These are phyloP conservation scores for Corythoichthys haematopterus DNA, from an alignment of 2,113 vertebrate species.

Conservation along the genomic window DNA sequence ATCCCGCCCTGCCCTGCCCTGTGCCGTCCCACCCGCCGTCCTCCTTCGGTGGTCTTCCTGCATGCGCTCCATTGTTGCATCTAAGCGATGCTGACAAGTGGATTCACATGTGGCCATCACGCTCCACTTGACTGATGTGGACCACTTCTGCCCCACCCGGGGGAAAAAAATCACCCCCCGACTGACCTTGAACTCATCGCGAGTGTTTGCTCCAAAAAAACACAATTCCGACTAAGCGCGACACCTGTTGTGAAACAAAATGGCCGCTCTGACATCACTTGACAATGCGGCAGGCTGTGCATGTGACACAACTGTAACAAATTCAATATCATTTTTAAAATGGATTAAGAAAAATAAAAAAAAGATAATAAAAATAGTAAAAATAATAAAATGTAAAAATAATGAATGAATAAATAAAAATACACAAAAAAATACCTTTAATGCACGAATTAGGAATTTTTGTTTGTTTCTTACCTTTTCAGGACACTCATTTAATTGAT, in stretches of 20 bases:
- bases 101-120: conserved; percentile 59
- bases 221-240: conserved; percentile 14
- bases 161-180: conserved; percentile 18
- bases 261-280: conserved; percentile 42
- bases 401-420: too few relatives aligned
- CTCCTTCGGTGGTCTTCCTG: conserved; percentile 8
- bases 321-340: too few relatives aligned
- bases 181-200: conserved; percentile 48
- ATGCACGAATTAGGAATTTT: too few relatives aligned
- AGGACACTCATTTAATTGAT: too few relatives aligned
- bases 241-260: conserved; percentile 58
- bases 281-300: conserved; percentile 8
- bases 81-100: conserved; percentile 69
- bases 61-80: conserved; percentile 44
- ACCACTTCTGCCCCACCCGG: conserved; percentile 44
- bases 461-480: too few relatives aligned
- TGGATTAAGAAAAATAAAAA: too few relatives aligned
- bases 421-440: too few relatives aligned
- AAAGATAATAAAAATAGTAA: too few relatives aligned
- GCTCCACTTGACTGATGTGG: conserved; percentile 55
- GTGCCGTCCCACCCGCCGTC: not conserved
- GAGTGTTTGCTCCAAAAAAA: conserved; percentile 4
- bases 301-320: not conserved
- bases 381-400: too few relatives aligned
- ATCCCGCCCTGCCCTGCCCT: too few relatives aligned